phyloP scores from a whole-genome alignment of 2,888 invertebrate genomes.

The Heliconius charithonia region DNA sequence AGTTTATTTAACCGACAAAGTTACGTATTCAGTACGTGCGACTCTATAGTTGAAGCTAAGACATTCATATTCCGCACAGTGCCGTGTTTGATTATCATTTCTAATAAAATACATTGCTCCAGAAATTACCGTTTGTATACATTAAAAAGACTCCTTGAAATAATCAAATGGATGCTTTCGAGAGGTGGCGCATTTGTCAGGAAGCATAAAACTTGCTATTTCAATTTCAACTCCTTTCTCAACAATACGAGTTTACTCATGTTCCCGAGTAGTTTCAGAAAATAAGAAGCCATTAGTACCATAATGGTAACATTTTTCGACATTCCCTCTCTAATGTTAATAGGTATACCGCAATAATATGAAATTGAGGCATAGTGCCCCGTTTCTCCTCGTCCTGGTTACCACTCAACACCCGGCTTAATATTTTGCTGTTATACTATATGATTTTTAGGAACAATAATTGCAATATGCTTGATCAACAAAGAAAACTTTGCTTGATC shows the following conservation, averaged over 20 bases:
- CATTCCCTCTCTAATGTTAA: too few relatives aligned
- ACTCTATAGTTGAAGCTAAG: constrained; percentile 1
- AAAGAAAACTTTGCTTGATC: too few relatives aligned
- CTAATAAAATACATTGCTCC: background rate
- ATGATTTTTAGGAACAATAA: too few relatives aligned
- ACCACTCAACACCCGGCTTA: too few relatives aligned
- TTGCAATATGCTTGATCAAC: too few relatives aligned
- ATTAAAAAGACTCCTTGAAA: background rate
- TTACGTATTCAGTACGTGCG: constrained; percentile 22
- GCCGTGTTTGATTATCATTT: background rate
- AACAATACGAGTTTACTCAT: background rate
- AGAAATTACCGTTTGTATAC: too few relatives aligned
- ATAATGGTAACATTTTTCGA: background rate
- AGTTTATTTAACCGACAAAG: constrained; percentile 24
- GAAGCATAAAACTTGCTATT: background rate
- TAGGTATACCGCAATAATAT: background rate
- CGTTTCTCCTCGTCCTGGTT: background rate
- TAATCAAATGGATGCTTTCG: background rate
- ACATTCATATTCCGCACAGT: constrained; percentile 4
- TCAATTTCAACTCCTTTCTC: background rate
- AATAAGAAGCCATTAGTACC: background rate
- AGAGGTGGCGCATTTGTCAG: background rate
- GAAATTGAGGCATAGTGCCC: background rate
- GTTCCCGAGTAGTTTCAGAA: background rate
- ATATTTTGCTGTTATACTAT: too few relatives aligned